Evolutionary conservation across 2,797 vertebrate genomes (phyloP).

Genomic region (Paratrypauchen microcephalus): DNA sequence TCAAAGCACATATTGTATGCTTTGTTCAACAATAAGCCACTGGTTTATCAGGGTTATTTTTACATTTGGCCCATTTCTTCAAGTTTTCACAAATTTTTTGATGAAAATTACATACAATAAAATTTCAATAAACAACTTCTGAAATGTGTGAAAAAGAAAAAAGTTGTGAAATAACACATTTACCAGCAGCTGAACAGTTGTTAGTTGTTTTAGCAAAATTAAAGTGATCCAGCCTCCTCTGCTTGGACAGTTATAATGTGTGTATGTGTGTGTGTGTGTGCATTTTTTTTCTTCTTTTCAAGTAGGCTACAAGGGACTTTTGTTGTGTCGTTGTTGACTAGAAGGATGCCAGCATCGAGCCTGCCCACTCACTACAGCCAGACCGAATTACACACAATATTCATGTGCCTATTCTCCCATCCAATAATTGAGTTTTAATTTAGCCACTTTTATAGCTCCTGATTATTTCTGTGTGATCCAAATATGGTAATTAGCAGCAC

Average conservation of each 20-base stretch:
- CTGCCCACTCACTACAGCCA: slow-evolving; percentile 42
- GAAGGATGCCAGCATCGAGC: slow-evolving; percentile 38
- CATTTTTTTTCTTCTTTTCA: slow-evolving; percentile 26
- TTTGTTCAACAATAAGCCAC: not conserved
- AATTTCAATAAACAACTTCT: not conserved
- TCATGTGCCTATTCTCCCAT: slow-evolving; percentile 38
- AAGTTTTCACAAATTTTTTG: slow-evolving; percentile 9
- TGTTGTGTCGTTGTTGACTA: slow-evolving; percentile 52
- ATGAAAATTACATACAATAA: not conserved
- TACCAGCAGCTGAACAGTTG: slow-evolving; percentile 40
- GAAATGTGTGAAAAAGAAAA: slow-evolving; percentile 30
- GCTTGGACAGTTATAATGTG: slow-evolving; percentile 39
- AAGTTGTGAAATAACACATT: slow-evolving; percentile 45
- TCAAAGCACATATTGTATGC: not conserved
- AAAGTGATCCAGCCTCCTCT: slow-evolving; percentile 52
- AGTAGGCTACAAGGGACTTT: slow-evolving; percentile 48
- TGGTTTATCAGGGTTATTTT: not conserved
- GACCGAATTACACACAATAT: slow-evolving; percentile 31
- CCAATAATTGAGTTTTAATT: slow-evolving; percentile 25
- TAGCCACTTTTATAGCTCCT: slow-evolving; percentile 36
- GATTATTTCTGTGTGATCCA: slow-evolving; percentile 37
- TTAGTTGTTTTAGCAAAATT: slow-evolving; percentile 43
- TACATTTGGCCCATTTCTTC: not conserved
- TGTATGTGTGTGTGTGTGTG: not conserved
- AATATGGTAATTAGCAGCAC: slow-evolving; percentile 41